phyloP scores from a whole-genome alignment of 2,797 vertebrate genomes.

The Adelosebastes latens region DNA sequence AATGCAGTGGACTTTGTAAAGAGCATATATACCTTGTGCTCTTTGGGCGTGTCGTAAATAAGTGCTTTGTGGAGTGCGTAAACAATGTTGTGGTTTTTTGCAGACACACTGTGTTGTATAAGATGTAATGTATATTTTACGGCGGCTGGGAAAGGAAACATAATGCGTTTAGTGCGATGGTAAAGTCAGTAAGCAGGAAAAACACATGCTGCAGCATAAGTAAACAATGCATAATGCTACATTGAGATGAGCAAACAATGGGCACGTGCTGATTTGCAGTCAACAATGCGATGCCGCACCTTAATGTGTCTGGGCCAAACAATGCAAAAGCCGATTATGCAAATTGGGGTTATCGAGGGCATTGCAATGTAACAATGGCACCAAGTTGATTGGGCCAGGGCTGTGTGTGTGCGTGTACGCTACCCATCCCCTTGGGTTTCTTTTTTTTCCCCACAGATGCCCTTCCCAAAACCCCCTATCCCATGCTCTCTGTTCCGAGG shows the following conservation, averaged over 20 bases:
- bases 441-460: slow-evolving; percentile 62
- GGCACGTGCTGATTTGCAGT: slow-evolving; percentile 75
- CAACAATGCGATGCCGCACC: slow-evolving; percentile 76
- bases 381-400: slow-evolving; percentile 73
- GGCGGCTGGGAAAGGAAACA: slow-evolving; percentile 24
- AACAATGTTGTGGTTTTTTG: slow-evolving; percentile 32
- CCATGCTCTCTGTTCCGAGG: slow-evolving; percentile 60
- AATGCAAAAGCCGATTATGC: slow-evolving; percentile 83
- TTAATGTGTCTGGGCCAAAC: slow-evolving; percentile 81
- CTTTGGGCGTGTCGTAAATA: slow-evolving; percentile 39
- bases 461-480: slow-evolving; percentile 56
- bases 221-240: slow-evolving; percentile 70
- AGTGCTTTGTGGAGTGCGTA: slow-evolving; percentile 30
- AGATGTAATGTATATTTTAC: slow-evolving; percentile 35
- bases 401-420: slow-evolving; percentile 32
- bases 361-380: slow-evolving; percentile 78
- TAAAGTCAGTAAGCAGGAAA: slow-evolving; percentile 65
- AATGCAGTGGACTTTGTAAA: slow-evolving; percentile 45
- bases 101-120: not conserved
- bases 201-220: slow-evolving; percentile 71
- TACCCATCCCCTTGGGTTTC: slow-evolving; percentile 70
- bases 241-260: slow-evolving; percentile 77
- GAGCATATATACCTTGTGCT: slow-evolving; percentile 27
- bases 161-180: slow-evolving; percentile 53
- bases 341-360: slow-evolving; percentile 82